These are phyloP conservation scores for Nestor notabilis DNA, from an alignment of 2,113 vertebrate genomes.

Conservation along the genomic window DNA sequence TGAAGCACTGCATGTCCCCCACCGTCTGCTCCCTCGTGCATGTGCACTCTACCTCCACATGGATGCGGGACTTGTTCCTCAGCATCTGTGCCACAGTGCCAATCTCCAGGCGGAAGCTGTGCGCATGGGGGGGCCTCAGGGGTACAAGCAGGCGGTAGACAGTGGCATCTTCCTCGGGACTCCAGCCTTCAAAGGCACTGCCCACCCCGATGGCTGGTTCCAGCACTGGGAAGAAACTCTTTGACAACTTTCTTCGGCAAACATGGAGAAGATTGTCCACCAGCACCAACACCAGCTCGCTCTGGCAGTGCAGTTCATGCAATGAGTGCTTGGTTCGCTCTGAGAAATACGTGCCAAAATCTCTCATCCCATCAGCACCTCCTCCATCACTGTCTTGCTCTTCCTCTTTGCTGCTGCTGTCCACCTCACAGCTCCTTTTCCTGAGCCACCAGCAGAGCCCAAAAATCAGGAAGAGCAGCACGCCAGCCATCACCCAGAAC, in stretches of 20 bases:
- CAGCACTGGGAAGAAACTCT: neutral
- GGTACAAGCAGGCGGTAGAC: neutral
- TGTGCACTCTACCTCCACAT: neutral
- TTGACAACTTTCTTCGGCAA: neutral
- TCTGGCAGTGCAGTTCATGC: neutral
- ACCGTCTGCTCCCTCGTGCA: accelerated
- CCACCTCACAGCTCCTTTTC: accelerated
- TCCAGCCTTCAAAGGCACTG: neutral
- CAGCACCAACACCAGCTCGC: neutral
- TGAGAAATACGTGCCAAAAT: neutral
- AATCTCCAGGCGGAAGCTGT: neutral
- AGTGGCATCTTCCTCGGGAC: neutral
- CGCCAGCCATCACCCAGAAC: neutral
- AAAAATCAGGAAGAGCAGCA: neutral
- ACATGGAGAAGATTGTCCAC: neutral
- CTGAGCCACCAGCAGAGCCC: neutral
- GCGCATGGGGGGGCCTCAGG: neutral
- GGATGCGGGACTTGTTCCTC: accelerated
- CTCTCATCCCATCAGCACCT: neutral
- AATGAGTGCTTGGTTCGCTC: neutral
- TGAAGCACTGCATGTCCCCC: neutral
- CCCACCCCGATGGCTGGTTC: neutral
- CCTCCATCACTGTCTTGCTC: neutral
- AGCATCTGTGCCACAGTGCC: accelerated
- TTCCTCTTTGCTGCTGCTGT: neutral